Conservation (phyloP, 2,113 vertebrate species). For the Clarias gariepinus region DNA sequence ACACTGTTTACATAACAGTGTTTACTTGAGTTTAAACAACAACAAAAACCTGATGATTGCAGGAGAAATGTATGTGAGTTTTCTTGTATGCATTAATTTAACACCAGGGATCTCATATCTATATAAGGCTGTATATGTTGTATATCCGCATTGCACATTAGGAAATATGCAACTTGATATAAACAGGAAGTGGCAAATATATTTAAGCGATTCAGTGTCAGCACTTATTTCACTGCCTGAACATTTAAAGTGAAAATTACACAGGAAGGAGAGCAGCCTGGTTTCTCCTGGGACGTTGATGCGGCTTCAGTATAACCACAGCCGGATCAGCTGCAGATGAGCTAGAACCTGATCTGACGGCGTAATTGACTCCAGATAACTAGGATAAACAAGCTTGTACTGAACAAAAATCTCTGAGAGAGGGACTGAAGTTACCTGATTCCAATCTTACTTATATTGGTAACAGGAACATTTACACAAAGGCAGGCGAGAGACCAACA, state of each 20-base stretch:
- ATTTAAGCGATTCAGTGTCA: background rate
- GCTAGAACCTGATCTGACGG: background rate
- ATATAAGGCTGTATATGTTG: background rate
- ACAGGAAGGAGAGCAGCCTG: conserved; percentile 14
- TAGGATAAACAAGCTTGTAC: background rate
- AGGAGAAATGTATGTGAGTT: background rate
- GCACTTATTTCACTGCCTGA: background rate
- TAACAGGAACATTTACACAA: background rate
- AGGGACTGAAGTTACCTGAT: background rate
- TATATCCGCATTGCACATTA: background rate
- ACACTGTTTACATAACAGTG: too few species aligned
- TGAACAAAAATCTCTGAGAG: background rate
- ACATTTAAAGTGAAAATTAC: background rate
- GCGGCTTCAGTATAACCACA: background rate
- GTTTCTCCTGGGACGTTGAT: background rate
- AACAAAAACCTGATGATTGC: background rate
- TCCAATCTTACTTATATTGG: background rate
- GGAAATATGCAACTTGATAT: background rate
- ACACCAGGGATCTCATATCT: background rate
- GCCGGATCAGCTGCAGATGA: background rate
- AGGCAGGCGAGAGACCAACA: too few species aligned
- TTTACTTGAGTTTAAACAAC: background rate
- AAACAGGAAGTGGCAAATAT: conserved; percentile 10
- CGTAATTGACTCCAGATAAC: background rate
- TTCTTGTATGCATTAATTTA: background rate